These are phyloP conservation scores for Cyanoramphus novaezelandiae DNA, from an alignment of 2,113 vertebrate species.

Conservation along the genomic window DNA sequence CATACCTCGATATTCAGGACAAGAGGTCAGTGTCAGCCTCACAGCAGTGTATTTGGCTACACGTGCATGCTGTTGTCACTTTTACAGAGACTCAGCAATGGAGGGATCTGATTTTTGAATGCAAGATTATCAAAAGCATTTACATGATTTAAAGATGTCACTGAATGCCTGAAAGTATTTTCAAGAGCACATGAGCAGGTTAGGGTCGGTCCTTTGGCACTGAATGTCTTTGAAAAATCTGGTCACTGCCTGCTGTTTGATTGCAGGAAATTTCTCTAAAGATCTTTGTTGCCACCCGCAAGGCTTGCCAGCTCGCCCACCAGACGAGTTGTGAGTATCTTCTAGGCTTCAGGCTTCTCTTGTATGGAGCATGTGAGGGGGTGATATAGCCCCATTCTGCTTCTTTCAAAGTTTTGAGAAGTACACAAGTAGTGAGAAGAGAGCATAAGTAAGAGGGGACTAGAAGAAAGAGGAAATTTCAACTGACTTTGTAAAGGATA, in stretches of 20 bases:
- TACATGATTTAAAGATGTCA: not conserved
- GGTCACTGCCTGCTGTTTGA: not conserved
- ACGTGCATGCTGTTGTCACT: not conserved
- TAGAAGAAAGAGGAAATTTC: not conserved
- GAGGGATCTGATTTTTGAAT: not conserved
- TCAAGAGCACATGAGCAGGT: not conserved
- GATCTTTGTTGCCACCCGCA: not conserved
- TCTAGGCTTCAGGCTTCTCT: not conserved
- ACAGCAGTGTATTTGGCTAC: not conserved
- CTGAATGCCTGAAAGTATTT: conserved; percentile 20
- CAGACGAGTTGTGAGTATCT: not conserved
- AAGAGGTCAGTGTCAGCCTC: not conserved
- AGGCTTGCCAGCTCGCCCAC: not conserved
- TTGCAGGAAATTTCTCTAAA: not conserved
- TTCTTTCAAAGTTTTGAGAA: not conserved
- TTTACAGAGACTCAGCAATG: not conserved
- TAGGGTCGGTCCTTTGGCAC: not conserved
- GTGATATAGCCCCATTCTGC: not conserved
- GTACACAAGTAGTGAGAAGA: not conserved
- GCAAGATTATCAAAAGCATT: not conserved
- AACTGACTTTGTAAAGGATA: not conserved
- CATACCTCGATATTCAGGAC: not conserved
- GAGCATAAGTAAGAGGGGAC: not conserved
- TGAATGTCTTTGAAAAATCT: not conserved
- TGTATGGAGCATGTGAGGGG: not conserved